Conservation (phyloP, 2,113 vertebrate genomes). For the Podocnemis expansa region DNA sequence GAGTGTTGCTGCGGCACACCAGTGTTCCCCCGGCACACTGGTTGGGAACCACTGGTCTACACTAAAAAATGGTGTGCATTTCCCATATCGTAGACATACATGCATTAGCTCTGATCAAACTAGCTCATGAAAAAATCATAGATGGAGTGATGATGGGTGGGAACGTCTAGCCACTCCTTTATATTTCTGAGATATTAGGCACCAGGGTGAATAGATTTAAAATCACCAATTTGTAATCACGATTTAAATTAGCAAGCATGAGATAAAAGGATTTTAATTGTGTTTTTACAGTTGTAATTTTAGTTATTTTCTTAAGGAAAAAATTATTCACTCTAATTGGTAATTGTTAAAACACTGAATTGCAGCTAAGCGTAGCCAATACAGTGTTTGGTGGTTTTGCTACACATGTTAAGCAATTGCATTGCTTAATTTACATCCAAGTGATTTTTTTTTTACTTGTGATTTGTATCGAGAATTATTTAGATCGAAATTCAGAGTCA, state of each 20-base stretch:
- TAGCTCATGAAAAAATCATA: neutral
- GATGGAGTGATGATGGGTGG: neutral
- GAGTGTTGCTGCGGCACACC: no score
- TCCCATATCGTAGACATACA: neutral
- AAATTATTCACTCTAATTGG: neutral
- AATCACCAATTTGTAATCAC: neutral
- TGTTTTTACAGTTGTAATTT: neutral
- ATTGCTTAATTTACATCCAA: neutral
- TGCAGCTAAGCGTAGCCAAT: neutral
- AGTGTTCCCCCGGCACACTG: no score
- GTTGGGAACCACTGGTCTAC: no score
- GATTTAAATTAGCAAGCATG: neutral
- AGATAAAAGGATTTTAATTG: neutral
- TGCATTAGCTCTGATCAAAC: neutral
- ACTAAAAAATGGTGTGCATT: neutral
- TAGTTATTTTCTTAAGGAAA: neutral
- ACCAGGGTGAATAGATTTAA: neutral
- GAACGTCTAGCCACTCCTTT: neutral
- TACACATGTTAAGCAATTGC: neutral
- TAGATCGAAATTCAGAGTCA: neutral
- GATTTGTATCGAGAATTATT: neutral
- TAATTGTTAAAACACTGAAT: neutral
- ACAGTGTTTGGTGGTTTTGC: neutral
- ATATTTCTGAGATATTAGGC: neutral
- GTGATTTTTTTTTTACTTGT: fast-evolving